Base-by-base conservation (phyloP, 2,797 vertebrate genomes). In the Allobates femoralis region DNA sequence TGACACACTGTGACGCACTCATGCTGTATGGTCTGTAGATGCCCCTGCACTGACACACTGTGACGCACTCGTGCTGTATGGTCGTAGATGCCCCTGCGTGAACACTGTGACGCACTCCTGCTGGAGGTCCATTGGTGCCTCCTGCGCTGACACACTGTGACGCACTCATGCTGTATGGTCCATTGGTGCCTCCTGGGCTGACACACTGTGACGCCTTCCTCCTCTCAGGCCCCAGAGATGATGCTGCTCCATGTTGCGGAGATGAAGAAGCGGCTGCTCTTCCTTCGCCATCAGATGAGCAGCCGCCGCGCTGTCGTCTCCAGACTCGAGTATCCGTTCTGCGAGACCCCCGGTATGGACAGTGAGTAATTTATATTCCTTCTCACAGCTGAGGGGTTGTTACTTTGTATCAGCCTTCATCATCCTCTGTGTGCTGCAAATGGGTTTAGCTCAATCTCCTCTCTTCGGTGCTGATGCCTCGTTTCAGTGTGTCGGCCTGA, bases 181-280 rank as follows among this genome's bases (percentile, higher is more conserved):
- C n/a, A n/a, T n/a, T n/a, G n/a, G n/a, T n/a, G n/a, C n/a, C n/a
- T n/a, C 41, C 41, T 46, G 41, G 7, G 41, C 41, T 46, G 41
- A 46, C 41, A 10, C 6, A 46, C 41, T 46, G 41, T 46, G 41
- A 46, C 41, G 2, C 11, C 41, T 46, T 8, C 37, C n/a, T 19
- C 21, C 30, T 30, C 5, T 0, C 66, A 96, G 96, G 94, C 94
- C 86, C 94, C 96, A 23, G 95, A 95, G 87, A 90, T 94, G 85
- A 84, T 96, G 81, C 93, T 92, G 23, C 89, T 85, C 58, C 93
- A 91, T 58, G 89, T 91, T 0, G 87, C 90, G 0, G 90, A 92
- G 53, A 92, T 92, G 88, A 92, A 93, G 88, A 93, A 93, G 53
- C 92, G 93, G 86, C 85, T 94, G 73, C 89, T 92, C 62, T 92